Percentiles rank a stretch among this genome's conserved stretches.
Evolutionary conservation across 1,140 invertebrate genomes (phyloP).

Genomic region (Drosophila pseudoananassae): DNA sequence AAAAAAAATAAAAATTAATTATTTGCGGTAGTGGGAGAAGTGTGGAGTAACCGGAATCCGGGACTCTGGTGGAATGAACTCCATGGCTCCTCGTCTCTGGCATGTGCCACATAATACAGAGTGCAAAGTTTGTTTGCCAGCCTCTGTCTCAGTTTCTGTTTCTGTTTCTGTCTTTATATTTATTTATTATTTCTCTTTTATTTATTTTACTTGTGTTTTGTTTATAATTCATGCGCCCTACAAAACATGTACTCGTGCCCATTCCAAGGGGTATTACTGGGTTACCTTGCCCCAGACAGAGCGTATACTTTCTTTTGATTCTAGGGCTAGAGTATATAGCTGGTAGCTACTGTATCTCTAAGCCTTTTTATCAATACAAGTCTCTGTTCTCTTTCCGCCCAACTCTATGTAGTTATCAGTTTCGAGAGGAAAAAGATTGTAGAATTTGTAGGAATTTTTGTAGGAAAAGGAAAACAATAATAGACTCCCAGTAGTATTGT

Average conservation of each 20-base stretch:
- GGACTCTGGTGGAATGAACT: conserved; percentile 27
- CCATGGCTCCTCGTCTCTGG: conserved; percentile 5
- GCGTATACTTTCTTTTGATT: no score
- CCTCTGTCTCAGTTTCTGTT: conserved; percentile 28
- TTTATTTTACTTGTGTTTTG: conserved; percentile 20
- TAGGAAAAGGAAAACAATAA: conserved; percentile 11
- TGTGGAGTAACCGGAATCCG: conserved; percentile 27
- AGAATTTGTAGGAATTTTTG: not conserved
- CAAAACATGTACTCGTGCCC: conserved; percentile 24
- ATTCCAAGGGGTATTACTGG: not conserved
- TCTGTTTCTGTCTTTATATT: conserved; percentile 1
- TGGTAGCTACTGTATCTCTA: not conserved
- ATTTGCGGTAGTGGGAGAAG: not conserved
- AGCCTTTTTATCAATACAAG: not conserved
- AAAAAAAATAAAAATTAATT: not conserved
- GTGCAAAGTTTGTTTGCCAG: conserved; percentile 2
- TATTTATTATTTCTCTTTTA: conserved; percentile 2
- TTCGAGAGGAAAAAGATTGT: conserved; percentile 7
- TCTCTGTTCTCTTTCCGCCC: not conserved
- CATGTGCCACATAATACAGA: conserved; percentile 44
- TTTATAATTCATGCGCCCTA: conserved; percentile 50
- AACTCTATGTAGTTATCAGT: conserved; percentile 24
- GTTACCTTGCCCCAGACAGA: no score
- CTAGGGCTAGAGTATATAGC: no score
- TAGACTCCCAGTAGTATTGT: conserved; percentile 2